Evolutionary conservation across 2,888 invertebrate species (phyloP).

Genomic region (Ethmia dodecea): DNA sequence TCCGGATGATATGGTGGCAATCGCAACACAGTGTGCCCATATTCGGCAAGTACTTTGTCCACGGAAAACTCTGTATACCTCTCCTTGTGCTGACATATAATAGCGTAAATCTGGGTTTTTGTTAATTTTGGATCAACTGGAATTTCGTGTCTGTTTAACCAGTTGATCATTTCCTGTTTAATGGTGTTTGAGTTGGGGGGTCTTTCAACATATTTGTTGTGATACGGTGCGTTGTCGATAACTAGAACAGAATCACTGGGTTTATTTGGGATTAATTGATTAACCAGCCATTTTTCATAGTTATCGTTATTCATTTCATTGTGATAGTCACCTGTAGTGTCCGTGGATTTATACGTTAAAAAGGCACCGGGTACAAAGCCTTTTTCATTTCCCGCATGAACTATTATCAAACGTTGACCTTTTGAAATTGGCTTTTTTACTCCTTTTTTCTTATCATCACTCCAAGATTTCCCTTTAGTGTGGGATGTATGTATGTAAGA

Average conservation of each 20-base stretch:
- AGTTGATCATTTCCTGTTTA: too few relatives aligned
- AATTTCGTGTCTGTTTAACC: too few relatives aligned
- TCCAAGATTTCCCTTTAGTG: not conserved
- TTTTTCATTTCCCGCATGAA: slow-evolving; percentile 11
- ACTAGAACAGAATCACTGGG: slow-evolving; percentile 2
- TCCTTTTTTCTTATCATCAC: not conserved
- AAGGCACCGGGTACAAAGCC: slow-evolving; percentile 9
- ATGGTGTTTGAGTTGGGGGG: not conserved
- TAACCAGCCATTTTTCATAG: slow-evolving; percentile 9
- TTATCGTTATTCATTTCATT: slow-evolving; percentile 9
- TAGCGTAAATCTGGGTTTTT: too few relatives aligned
- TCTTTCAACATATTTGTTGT: not conserved
- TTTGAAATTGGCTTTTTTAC: not conserved
- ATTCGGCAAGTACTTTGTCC: too few relatives aligned
- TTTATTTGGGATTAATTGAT: slow-evolving; percentile 10
- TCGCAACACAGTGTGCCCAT: not conserved
- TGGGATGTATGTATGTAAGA: not conserved
- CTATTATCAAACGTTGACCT: not conserved
- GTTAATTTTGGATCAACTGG: too few relatives aligned
- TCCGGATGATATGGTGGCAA: not conserved
- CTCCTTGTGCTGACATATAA: too few relatives aligned
- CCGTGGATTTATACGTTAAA: slow-evolving; percentile 4
- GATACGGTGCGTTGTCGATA: not conserved
- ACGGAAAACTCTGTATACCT: too few relatives aligned
- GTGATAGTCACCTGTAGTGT: slow-evolving; percentile 6